Percentiles rank a stretch among this genome's conserved stretches.
Conservation (phyloP, 2,888 invertebrate species). For the Epistrophella euchroma region DNA sequence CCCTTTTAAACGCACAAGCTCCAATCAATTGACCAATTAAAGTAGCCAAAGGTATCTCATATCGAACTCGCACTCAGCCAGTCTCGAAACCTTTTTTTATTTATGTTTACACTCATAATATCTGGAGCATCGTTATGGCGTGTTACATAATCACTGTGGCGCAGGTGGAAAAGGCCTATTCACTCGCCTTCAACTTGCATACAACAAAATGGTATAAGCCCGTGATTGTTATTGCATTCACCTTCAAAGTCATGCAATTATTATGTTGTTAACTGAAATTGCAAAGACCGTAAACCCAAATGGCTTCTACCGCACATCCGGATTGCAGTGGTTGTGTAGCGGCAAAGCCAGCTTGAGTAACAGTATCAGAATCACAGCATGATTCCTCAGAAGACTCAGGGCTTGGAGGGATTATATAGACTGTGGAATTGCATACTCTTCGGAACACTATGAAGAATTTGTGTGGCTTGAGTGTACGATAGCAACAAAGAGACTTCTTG, state of each 20-base stretch:
- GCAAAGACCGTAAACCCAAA: slow-evolving; percentile 56
- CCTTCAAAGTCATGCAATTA: slow-evolving; percentile 67
- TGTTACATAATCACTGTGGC: slow-evolving; percentile 59
- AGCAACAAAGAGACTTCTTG: slow-evolving; percentile 22
- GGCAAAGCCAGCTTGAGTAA: slow-evolving; percentile 27
- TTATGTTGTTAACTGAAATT: slow-evolving; percentile 74
- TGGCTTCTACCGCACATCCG: slow-evolving; percentile 68
- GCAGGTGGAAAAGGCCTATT: slow-evolving; percentile 54
- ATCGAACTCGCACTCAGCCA: slow-evolving; percentile 1
- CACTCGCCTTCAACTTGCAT: slow-evolving; percentile 33
- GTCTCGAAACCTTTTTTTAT: slow-evolving; percentile 11
- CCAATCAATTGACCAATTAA: slow-evolving; percentile 46
- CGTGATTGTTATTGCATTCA: slow-evolving; percentile 68
- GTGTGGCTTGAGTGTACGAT: neutral
- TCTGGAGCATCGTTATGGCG: slow-evolving; percentile 71
- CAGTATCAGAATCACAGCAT: slow-evolving; percentile 70
- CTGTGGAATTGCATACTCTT: slow-evolving; percentile 34
- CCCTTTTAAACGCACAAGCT: slow-evolving; percentile 49
- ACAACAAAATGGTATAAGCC: slow-evolving; percentile 29
- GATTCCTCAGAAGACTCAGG: slow-evolving; percentile 46
- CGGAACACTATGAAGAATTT: slow-evolving; percentile 62
- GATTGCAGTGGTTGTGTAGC: slow-evolving; percentile 43
- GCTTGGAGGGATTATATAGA: slow-evolving; percentile 5
- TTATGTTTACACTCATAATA: slow-evolving; percentile 43
- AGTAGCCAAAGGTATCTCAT: slow-evolving; percentile 1